Evolutionary conservation across 2,888 invertebrate species (phyloP), one percentile per base, ranked within the genome.

Genomic region (Adelphocoris suturalis): DNA sequence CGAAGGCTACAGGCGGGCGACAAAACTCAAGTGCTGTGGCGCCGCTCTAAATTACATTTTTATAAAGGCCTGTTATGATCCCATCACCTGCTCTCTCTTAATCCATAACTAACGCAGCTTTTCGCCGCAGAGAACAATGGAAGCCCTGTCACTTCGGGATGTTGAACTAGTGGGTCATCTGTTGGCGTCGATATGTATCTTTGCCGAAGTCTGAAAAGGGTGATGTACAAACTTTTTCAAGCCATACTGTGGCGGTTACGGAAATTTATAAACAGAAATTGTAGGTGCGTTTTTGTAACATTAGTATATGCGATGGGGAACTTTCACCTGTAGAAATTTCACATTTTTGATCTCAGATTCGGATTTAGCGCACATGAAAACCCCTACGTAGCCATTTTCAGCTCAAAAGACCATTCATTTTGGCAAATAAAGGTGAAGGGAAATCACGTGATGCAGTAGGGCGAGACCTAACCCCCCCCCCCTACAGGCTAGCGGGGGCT

Each of bases 11-110:
- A 37, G 52, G 9, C 68, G 23, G 27, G 27, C 68, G 68, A 68
- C 68, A 68, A 68, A 68, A 68, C 68, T 12, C 23, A 68, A 68
- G 68, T 23, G 27, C 68, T 23, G 37, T 23, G 68, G 68, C 68
- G 68, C 68, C 68, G 23, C 27, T 68, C 68, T 68, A 68, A 68
- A 68, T 68, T 68, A 19, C 68, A 68, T 37, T 68, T 68, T 68
- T 68, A 68, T 68, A 68, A 68, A 68, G 19, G 68, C 68, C 23
- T 3, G 68, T 68, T 68, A 68, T 68, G 68, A 68, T 68, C 68
- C 23, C 68, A 68, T 68, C 68, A 61, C 23, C 23, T 23, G 27
- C 68, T 68, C 68, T 68, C 68, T 68, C 68, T 68, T 68, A 68
- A 68, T 23, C 68, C 68, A 68, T 68, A 68, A 68, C 68, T 68